phyloP scores from a whole-genome alignment of 2,113 vertebrate species.

The Leuciscus idus region DNA sequence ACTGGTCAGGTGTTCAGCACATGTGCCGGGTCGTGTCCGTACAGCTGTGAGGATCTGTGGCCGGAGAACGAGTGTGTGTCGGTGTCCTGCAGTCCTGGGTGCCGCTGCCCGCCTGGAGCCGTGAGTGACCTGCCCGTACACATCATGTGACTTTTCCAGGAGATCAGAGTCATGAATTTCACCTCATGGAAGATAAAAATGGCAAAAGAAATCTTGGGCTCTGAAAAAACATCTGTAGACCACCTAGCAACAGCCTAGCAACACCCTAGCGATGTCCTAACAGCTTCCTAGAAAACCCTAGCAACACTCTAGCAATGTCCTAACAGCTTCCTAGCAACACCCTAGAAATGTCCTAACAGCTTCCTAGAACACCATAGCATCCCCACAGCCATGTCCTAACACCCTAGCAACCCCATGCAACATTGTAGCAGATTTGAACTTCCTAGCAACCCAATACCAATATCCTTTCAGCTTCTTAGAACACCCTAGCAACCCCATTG shows the following conservation, averaged over 20 bases:
- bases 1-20: conserved; percentile 69
- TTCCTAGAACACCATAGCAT: not conserved
- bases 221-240: too few relatives aligned
- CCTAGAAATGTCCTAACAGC: not conserved
- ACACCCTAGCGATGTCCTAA: not conserved
- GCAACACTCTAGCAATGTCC: not conserved
- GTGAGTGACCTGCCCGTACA: conserved; percentile 61
- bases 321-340: not conserved
- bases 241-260: not conserved
- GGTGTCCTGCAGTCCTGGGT: conserved; percentile 70
- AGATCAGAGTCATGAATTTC: too few relatives aligned
- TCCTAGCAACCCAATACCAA: not conserved
- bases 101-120: conserved; percentile 73
- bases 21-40: conserved; percentile 81
- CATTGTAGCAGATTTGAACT: not conserved
- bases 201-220: too few relatives aligned
- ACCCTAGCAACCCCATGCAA: not conserved
- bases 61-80: conserved; percentile 76
- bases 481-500: too few relatives aligned
- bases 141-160: too few relatives aligned
- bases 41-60: conserved; percentile 80
- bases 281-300: not conserved
- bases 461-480: not conserved
- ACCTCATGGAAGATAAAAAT: too few relatives aligned
- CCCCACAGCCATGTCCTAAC: too few relatives aligned